Evolutionary conservation across 2,797 vertebrate species (phyloP).

Genomic region (Dallia pectoralis): DNA sequence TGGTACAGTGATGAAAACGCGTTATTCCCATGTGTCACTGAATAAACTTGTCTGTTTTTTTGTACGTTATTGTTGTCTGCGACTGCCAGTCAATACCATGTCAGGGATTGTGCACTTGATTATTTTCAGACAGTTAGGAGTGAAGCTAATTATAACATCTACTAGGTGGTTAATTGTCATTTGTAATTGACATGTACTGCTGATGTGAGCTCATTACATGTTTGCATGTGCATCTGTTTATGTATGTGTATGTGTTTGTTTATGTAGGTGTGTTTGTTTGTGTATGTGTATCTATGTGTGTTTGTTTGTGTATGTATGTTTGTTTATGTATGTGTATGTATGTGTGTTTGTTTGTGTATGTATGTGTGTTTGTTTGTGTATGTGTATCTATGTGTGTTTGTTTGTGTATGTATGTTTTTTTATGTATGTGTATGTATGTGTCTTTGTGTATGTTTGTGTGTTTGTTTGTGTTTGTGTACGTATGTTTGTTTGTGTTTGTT

Average conservation of each 20-base stretch:
- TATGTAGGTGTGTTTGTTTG: not conserved
- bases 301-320: not conserved
- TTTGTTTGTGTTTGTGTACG: too few relatives aligned
- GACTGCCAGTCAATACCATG: slow-evolving; percentile 10
- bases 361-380: not conserved
- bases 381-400: not conserved
- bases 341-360: too few relatives aligned
- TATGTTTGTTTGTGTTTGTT: not conserved
- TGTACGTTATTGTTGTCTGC: slow-evolving; percentile 21
- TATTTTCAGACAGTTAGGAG: slow-evolving; percentile 5
- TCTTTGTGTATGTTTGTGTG: not conserved
- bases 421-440: too few relatives aligned
- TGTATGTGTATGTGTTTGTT: not conserved
- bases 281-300: not conserved
- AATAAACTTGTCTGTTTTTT: slow-evolving; percentile 39
- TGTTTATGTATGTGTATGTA: not conserved
- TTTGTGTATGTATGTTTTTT: not conserved
- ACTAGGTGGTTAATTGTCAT: not conserved
- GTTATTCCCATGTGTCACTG: slow-evolving; percentile 42
- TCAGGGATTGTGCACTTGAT: slow-evolving; percentile 37
- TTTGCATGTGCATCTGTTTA: too few relatives aligned
- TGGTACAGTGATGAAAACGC: slow-evolving; percentile 26
- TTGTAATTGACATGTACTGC: not conserved
- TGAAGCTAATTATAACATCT: not conserved
- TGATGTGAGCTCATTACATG: not conserved